Conservation (phyloP, 2,797 vertebrate species). For the Galago senegalensis region DNA sequence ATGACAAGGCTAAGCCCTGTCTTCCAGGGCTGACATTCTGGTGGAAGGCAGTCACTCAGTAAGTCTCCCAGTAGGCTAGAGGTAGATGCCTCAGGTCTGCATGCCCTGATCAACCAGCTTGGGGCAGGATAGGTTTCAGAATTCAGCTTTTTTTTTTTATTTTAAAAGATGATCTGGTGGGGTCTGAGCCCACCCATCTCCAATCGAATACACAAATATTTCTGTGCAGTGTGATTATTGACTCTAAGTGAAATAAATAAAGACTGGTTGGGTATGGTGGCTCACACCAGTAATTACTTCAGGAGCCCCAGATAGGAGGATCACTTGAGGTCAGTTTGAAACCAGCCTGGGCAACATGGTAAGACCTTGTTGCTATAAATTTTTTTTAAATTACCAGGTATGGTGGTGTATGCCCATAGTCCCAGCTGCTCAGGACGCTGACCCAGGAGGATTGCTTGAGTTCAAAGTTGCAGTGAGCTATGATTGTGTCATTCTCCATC, state of each 20-base stretch:
- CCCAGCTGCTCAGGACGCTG: background rate
- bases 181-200: background rate
- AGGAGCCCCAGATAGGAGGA: background rate
- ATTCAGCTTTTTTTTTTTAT: background rate
- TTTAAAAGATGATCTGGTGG: background rate
- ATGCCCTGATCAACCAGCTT: background rate
- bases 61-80: background rate
- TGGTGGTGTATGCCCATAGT: background rate
- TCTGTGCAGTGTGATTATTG: background rate
- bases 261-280: background rate
- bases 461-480: background rate
- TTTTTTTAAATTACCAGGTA: no score
- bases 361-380: background rate
- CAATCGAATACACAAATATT: background rate
- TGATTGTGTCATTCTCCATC: background rate
- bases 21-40: background rate
- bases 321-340: background rate
- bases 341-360: background rate
- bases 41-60: background rate
- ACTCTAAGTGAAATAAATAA: background rate
- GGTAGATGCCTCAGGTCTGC: background rate
- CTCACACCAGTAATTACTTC: background rate
- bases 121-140: conserved; percentile 7
- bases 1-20: background rate
- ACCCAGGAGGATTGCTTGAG: background rate